phyloP scores from a whole-genome alignment of 2,113 vertebrate species.

The Willisornis vidua region DNA sequence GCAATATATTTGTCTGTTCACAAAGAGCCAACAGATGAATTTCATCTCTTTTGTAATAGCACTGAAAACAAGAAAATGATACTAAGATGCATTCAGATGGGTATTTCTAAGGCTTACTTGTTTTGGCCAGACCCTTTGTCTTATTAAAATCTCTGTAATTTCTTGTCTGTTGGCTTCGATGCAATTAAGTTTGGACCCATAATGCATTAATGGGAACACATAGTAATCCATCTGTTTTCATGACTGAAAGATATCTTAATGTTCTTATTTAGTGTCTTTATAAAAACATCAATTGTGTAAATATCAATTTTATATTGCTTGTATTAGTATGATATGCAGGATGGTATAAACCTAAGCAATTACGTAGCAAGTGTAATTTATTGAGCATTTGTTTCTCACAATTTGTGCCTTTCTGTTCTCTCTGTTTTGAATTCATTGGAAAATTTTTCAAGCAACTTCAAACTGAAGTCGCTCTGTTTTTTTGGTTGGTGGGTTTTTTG shows the following conservation, averaged over 20 bases:
- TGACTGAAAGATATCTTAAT: background rate
- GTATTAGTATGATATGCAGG: background rate
- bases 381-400: background rate
- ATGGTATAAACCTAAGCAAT: background rate
- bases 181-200: background rate
- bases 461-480: background rate
- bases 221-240: background rate
- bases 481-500: too few relatives aligned
- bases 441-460: background rate
- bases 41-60: background rate
- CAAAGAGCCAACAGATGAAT: background rate
- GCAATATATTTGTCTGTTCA: background rate
- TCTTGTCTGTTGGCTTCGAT: background rate
- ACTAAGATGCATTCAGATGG: background rate
- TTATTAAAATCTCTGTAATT: background rate
- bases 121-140: background rate
- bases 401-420: background rate
- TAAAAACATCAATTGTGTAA: background rate
- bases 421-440: background rate
- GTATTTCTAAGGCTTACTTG: conserved; percentile 3
- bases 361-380: background rate
- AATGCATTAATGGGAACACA: background rate
- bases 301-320: background rate
- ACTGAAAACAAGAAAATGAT: conserved; percentile 5
- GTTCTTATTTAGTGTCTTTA: background rate